Conservation (phyloP, 2,888 invertebrate genomes). For the Melanargia galathea region DNA sequence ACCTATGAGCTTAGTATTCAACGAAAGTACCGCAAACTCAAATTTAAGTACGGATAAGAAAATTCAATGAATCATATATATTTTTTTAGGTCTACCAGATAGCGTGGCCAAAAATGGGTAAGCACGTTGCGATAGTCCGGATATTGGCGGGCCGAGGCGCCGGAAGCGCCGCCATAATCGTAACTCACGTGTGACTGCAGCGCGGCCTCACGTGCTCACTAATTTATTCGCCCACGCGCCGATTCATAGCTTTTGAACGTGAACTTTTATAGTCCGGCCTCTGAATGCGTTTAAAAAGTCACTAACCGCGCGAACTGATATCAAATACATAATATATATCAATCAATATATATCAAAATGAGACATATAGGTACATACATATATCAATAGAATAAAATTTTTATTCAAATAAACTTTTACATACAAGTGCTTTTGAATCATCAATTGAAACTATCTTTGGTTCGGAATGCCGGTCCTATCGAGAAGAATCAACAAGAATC, state of each 20-base stretch:
- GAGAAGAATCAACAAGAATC: no score
- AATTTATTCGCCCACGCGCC: constrained; percentile 18
- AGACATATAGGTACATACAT: no score
- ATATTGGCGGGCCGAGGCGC: constrained; percentile 24
- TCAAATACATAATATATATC: no score
- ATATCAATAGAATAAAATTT: no score
- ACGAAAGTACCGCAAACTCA: background rate
- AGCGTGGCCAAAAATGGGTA: constrained; percentile 20
- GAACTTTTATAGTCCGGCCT: background rate
- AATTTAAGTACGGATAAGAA: background rate
- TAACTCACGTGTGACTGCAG: constrained; percentile 21
- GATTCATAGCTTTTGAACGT: constrained; percentile 7
- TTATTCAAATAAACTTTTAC: no score
- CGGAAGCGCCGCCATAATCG: constrained; percentile 23
- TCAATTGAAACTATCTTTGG: no score
- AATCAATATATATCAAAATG: no score
- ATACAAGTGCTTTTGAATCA: no score
- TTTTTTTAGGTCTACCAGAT: constrained; percentile 30
- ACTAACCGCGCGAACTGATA: background rate
- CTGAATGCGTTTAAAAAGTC: background rate
- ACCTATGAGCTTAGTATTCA: no score
- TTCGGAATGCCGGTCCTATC: no score
- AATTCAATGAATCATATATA: constrained; percentile 27
- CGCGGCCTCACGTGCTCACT: constrained; percentile 10
- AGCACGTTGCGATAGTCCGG: constrained; percentile 19